Evolutionary conservation across 1,140 invertebrate genomes (phyloP), one percentile per base, ranked within the genome.

Genomic region (Drosophila pseudoobscura): DNA sequence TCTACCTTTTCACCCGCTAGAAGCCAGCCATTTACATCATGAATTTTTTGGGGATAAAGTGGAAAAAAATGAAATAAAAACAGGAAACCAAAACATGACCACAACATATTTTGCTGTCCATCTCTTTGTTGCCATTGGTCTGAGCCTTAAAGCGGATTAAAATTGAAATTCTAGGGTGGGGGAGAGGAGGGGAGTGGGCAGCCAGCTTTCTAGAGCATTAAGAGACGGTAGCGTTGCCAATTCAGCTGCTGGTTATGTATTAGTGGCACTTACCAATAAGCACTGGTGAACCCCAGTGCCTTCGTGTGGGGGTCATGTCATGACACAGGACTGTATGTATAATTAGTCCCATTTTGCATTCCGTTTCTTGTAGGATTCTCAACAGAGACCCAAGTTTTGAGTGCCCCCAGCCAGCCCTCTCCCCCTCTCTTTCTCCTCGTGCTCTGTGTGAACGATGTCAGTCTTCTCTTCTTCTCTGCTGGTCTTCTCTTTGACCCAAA

Each of bases 111-210:
- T 78, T 72, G 35, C 61, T 62, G 75, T 61, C 57, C 56, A 63
- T 46, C 69, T 41, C 56, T 65, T 55, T 74, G 66, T 83, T 63
- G 72, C 68, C 68, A 56, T 69, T 64, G 56, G 59, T 74, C 77
- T 39, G 35, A 11, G 35, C 35, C 35, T 69, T 63, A 78, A 85
- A 85, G 72, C 82, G 82, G 82, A 78, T 85, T 85, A 85, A 87
- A 85, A 76, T 41, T 62, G 35, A 57, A 69, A 53, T 70, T 57
- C 46, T 56, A 69, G 44, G 24, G 44, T 0, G 17, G 17, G 17
- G 17, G 0, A 17, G 17, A 56, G 65, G 17, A 24, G 15, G 24
- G 20, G 1, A 35, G 49, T 44, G 9, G 51, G 8, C 8, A 6
- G 5, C 13, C 3, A 39, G 35, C 35, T 39, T 39, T 4, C 0